Conservation (phyloP, 2,113 vertebrate genomes). For the Ploceus nigricollis region DNA sequence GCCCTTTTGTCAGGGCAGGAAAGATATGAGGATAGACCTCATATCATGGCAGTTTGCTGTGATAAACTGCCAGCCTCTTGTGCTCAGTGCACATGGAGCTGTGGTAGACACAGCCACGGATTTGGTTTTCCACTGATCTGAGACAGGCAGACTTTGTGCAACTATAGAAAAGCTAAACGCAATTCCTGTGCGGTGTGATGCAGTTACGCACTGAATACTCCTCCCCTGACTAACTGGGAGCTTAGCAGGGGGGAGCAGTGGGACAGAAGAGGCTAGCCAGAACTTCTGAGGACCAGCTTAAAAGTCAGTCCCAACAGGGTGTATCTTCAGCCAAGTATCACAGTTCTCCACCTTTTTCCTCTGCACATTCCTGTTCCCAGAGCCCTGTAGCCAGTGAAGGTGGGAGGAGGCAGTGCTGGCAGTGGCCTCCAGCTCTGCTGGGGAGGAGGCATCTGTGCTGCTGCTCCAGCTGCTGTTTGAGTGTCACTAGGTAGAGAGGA, state of each 20-base stretch:
- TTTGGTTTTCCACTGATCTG: neutral
- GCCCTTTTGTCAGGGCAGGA: neutral
- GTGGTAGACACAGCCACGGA: neutral
- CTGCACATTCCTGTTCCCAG: neutral
- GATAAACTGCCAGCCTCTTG: neutral
- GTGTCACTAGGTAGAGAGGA: neutral
- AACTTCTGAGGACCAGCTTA: neutral
- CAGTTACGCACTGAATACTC: neutral
- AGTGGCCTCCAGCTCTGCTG: neutral
- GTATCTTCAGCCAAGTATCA: fast-evolving
- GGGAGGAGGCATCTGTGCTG: fast-evolving
- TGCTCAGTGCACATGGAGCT: neutral
- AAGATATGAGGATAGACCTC: neutral
- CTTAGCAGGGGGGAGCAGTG: neutral
- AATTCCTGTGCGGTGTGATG: neutral
- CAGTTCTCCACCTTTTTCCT: neutral
- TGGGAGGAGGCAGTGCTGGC: neutral
- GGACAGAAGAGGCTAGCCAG: neutral
- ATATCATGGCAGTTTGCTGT: neutral
- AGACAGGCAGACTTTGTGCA: neutral
- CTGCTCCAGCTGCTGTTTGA: neutral
- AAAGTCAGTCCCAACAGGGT: neutral
- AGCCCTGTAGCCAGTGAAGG: neutral
- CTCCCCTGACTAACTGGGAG: neutral
- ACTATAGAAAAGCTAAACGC: neutral